Base-by-base conservation (phyloP, 2,113 vertebrate species). In the Anarrhichthys ocellatus region DNA sequence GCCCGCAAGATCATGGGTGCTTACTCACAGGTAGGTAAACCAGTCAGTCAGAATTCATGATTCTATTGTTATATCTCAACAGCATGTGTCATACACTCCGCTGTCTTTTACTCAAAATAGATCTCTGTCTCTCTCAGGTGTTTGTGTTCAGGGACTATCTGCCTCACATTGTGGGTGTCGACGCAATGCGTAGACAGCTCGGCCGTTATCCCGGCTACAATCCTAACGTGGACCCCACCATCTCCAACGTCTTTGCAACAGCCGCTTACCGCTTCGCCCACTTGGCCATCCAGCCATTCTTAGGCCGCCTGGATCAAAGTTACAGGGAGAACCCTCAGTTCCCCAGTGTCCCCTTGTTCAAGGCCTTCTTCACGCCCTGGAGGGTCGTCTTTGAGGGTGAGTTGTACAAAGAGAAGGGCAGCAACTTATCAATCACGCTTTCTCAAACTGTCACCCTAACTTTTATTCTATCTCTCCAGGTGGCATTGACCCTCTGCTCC, bases 201-300 rank as follows among this genome's bases (percentile, higher is more conserved):
- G 96, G 96, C 7, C 24, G 0, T 1, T 98, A 97, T 73, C 46
- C 2, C 0, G 79, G 87, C 73, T 99, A 97, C 86, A 81, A 94
- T 0, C 89, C 95, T 0, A 92, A 90, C 0, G 92, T 96, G n/a
- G 95, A 98, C 88, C 93, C 98, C 1, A 95, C 92, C 5, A 95
- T 98, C 29, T 0, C 97, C 66, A 97, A 94, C 0, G 95, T 97
- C 68, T 99, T 98, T 89, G 91, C 95, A 5, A 97, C 97, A 6
- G 95, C 96, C 2, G 96, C 96, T 15, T 98, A 96, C 87, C 96
- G 96, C 63, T 98, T 98, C 1, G 97, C 95, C 29, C 98, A 98
- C 40, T 92, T 96, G 69, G 88, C 96, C 15, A 67, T 99, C 73
- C 97, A 97, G 44, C 96, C 96, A 0, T 48, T 90, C 13, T 86